Base-by-base conservation (phyloP, 2,797 vertebrate genomes). In the Podargus strigoides region DNA sequence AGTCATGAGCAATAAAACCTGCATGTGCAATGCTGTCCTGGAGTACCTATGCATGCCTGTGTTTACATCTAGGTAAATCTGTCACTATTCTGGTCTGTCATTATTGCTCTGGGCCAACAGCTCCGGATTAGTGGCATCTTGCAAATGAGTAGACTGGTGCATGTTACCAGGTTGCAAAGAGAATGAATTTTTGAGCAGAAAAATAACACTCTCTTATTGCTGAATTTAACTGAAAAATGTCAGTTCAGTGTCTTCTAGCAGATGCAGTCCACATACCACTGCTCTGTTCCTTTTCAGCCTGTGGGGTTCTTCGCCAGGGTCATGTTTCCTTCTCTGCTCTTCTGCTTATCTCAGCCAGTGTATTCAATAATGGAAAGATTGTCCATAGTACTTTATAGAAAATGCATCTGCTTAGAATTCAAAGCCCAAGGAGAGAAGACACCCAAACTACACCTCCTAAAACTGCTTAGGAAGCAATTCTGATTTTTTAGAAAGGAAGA, bases 191-290 rank as follows among this genome's bases (percentile, higher is more conserved):
- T 62, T 72, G 41, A 68, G n/a, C 44, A 73, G 53, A 49, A 78
- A 87, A 78, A 9, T 6, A 73, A 42, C 2, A 8, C 12, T 24
- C 4, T n/a, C n/a, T n/a, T 74, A 36, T 27, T 66, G 42, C 39
- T 58, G 41, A 49, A 49, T 21, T 49, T 22, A 6, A 41, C 58
- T 67, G 15, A 49, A 56, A 70, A 74, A 16, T 3, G 2, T 3
- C 47, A 62, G 3, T 49, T 60, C 17, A 26, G 37, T 46, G n/a
- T 32, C 27, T 89, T 69, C 44, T 37, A 66, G 16, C 17, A 78
- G 34, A 62, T 23, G 14, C 0, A 53, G 21, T 32, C 16, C 1
- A 0, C 30, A 20, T 11, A 52, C 8, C 12, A 24, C 18, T 37
- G 18, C 20, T 58, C 34, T 44, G 11, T 1, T 1, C 12, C 68